phyloP scores from a whole-genome alignment of 1,140 invertebrate genomes.

The Drosophila obscura region DNA sequence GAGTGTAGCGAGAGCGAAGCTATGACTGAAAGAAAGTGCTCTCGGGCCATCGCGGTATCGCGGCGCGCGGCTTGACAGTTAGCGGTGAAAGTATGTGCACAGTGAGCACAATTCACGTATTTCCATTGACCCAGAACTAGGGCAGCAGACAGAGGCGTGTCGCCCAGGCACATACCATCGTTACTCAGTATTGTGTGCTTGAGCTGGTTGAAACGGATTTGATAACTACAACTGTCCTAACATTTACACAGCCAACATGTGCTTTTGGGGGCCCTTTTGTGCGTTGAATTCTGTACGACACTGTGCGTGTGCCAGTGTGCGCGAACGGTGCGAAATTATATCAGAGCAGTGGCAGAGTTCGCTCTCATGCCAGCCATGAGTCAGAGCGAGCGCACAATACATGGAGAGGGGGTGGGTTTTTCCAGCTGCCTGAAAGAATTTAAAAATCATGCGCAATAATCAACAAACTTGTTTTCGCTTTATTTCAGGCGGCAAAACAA shows the following conservation, averaged over 20 bases:
- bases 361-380: constrained; percentile 24
- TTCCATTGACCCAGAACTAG: neutral
- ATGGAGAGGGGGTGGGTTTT: neutral
- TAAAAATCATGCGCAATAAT: neutral
- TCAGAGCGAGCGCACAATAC: constrained; percentile 45
- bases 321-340: constrained; percentile 16
- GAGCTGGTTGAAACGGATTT: no score
- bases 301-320: constrained; percentile 14
- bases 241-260: no score
- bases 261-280: neutral
- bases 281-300: constrained; percentile 5
- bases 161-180: no score
- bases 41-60: neutral
- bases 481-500: neutral
- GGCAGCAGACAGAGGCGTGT: no score
- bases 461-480: neutral
- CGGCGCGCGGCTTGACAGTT: constrained; percentile 47
- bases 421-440: neutral
- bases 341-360: constrained; percentile 13
- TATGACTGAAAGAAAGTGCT: constrained; percentile 68
- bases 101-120: neutral
- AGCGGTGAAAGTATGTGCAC: constrained; percentile 16
- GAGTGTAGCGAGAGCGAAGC: constrained; percentile 65
- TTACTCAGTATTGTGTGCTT: no score
- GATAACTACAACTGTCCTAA: no score